Evolutionary conservation across 2,888 invertebrate species (phyloP), one percentile per base, ranked within the genome.

Genomic region (Apodemia zela): DNA sequence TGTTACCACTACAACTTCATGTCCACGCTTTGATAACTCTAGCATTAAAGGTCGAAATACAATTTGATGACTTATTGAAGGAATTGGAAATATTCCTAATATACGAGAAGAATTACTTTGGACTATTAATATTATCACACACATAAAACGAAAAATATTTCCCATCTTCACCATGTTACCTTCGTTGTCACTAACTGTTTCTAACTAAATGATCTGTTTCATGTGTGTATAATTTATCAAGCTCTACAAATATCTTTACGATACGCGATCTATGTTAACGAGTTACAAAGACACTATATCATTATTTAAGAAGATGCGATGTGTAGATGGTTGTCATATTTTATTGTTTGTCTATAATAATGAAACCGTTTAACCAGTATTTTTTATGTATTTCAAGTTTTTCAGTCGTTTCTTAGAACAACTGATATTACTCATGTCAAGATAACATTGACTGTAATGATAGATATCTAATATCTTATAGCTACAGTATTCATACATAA

Each of bases 1-100:
- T 3, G 88, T 84, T 5, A 85, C 67, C 0, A 86, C 73, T 0
- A 79, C 77, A 0, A 90, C 66, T 57, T 87, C 74, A 66, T 91
- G 89, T 2, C 89, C 89, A 42, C 78, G 71, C 60, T 67, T 71
- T 0, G 76, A 77, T 47, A 91, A 67, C 45, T 80, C 82, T n/a
- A 76, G 69, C 42, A 79, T 77, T 0, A 88, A 63, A 10, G 76
- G 72, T 25, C 75, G 82, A 80, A 76, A 75, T 5, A 71, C 69
- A 21, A 69, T 47, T 66, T 72, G 72, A 63, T 72, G 72, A 64
- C 91, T 92, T 59, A 89, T 81, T 0, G 84, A 81, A 0, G 85
- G 77, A 1, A 73, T 70, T 2, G 85, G 75, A 25, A 81, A 71
- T 0, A 85, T 69, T 0, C 71, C 80, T 51, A 87, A 66, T 61